phyloP scores from a whole-genome alignment of 2,797 vertebrate genomes.

The Hypotaenidia philippensis region DNA sequence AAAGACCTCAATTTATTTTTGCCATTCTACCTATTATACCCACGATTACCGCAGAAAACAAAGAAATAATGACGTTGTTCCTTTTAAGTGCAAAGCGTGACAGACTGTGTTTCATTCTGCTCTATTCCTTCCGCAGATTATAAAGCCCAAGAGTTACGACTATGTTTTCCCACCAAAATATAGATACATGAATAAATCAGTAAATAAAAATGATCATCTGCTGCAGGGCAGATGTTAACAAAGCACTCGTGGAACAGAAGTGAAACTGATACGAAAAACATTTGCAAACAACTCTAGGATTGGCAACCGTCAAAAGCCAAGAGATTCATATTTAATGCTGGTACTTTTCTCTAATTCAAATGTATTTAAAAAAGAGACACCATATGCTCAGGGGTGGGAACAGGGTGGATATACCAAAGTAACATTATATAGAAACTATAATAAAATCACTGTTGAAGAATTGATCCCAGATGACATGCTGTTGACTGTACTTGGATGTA shows the following conservation, averaged over 20 bases:
- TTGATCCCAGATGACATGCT: conserved; percentile 64
- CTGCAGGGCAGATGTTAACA: conserved; percentile 66
- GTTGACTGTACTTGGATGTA: conserved; percentile 38
- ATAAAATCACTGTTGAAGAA: conserved; percentile 59
- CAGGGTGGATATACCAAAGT: conserved; percentile 25
- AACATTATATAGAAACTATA: conserved; percentile 59
- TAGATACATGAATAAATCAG: conserved; percentile 16
- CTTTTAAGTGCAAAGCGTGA: conserved; percentile 64
- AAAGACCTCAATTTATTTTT: conserved; percentile 47
- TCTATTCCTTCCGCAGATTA: conserved; percentile 27
- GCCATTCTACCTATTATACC: conserved; percentile 32
- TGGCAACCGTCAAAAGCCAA: conserved; percentile 14
- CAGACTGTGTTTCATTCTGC: conserved; percentile 60
- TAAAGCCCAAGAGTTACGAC: conserved; percentile 41
- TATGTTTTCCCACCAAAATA: conserved; percentile 31
- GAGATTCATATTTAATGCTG: conserved; percentile 27
- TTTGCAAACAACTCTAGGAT: conserved; percentile 48
- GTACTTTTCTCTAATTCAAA: conserved; percentile 34
- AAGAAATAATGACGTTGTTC: conserved; percentile 54
- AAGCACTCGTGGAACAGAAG: conserved; percentile 27
- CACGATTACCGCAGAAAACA: conserved; percentile 51
- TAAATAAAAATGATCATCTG: conserved; percentile 16
- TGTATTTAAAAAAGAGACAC: conserved; percentile 54
- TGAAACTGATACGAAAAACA: conserved; percentile 50
- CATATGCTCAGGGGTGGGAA: conserved; percentile 67